phyloP scores from a whole-genome alignment of 2,888 invertebrate species.

The Temnothorax unifasciatus region DNA sequence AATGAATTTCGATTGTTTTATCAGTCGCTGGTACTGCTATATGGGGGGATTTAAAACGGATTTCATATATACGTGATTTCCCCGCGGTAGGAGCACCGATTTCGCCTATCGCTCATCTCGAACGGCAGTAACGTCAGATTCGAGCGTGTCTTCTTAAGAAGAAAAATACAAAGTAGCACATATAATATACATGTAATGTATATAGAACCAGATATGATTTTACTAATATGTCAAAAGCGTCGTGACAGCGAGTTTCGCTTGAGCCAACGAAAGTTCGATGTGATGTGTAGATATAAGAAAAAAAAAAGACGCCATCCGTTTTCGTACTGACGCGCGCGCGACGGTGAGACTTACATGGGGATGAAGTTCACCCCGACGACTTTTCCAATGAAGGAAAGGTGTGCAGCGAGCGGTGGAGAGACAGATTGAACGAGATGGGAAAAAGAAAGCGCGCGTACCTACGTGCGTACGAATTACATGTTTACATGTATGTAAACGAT shows the following conservation, averaged over 20 bases:
- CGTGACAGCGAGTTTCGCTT: conserved; percentile 28
- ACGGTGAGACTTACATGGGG: conserved; percentile 15
- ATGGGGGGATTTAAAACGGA: background rate
- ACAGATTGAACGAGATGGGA: conserved; percentile 35
- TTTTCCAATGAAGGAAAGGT: conserved; percentile 12
- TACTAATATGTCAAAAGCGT: conserved; percentile 23
- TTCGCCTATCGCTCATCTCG: conserved; percentile 27
- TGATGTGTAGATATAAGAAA: background rate
- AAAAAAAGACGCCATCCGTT: conserved; percentile 1
- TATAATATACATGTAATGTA: background rate
- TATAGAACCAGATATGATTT: background rate
- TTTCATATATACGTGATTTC: background rate
- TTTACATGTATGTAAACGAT: background rate
- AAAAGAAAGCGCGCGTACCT: background rate
- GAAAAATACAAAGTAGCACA: conserved; percentile 14
- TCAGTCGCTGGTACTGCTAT: background rate
- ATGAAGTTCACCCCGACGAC: conserved; percentile 7
- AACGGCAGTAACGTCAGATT: conserved; percentile 30
- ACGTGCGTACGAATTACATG: background rate
- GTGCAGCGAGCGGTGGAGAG: conserved; percentile 15
- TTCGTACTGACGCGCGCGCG: conserved; percentile 27
- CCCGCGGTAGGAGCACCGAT: background rate
- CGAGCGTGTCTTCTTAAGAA: background rate
- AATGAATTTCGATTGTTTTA: conserved; percentile 29
- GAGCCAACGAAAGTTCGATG: conserved; percentile 13